Base-by-base conservation (phyloP, 2,797 vertebrate genomes). In the Cryptoprocta ferox region DNA sequence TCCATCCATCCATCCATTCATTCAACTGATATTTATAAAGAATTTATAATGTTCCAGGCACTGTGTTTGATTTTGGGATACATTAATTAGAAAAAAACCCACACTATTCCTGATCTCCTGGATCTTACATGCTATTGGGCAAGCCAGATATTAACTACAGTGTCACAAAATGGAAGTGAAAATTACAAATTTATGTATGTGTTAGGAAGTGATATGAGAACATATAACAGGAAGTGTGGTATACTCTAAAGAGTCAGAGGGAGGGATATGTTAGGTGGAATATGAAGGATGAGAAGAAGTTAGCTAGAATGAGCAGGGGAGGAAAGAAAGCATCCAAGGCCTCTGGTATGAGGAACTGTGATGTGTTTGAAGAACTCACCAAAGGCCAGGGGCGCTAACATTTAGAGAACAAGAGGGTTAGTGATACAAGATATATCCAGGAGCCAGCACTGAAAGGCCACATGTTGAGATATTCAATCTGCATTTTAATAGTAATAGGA, bases 121-220 rank as follows among this genome's bases (percentile, higher is more conserved):
- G 3, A 92, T 80, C 10, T 76, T 80, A 82, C 2, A 35, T 80
- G 83, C 50, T 79, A 68, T 24, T 59, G n/a, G n/a, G 70, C 19
- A 42, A 39, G n/a, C 11, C 0, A 13, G n/a, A 42, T 5, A 79
- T 75, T 92, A 86, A 80, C 13, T 42, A 87, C 15, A 42, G 39
- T 21, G 82, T 63, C 59, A 86, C 18, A 68, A 94, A 94, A 63
- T 83, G 84, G 76, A 80, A 81, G 39, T 71, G 48, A 53, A 94
- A 92, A 78, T 45, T 90, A 73, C 15, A 65, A 95, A 89, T 37
- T n/a, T 89, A 68, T 65, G 14, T 85, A 70, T 42, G 37, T 66
- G 12, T 10, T 45, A 78, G 28, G 13, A 87, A 70, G 28, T 81
- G 66, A 10, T 37, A 66, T 16, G 12, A 70, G 68, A 53, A 4